These are phyloP conservation scores for Pandemis corylana DNA, from an alignment of 2,888 invertebrate genomes.

Conservation along the genomic window DNA sequence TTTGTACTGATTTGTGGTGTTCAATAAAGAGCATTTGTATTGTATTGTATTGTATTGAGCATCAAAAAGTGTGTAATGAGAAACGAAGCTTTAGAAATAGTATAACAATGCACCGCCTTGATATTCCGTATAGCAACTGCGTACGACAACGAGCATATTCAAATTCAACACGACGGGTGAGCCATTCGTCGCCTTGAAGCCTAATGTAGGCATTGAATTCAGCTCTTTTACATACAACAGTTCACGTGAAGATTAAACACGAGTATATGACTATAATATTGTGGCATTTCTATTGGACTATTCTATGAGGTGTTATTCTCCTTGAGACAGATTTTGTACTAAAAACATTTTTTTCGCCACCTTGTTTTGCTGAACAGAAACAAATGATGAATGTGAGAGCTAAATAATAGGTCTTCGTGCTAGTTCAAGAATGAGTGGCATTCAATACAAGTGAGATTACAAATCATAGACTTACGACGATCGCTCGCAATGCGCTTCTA, in stretches of 20 bases:
- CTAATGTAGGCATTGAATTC: background rate
- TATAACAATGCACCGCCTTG: background rate
- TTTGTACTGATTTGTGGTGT: no score
- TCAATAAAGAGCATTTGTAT: no score
- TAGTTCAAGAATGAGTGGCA: no score
- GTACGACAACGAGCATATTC: background rate
- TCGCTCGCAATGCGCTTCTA: no score
- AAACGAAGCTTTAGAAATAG: background rate
- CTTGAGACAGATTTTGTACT: no score
- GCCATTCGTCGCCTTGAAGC: background rate
- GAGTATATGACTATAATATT: background rate
- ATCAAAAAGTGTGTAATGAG: background rate
- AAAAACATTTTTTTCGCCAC: no score
- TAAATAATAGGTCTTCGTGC: no score
- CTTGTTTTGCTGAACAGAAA: no score
- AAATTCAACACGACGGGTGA: slow-evolving; percentile 3
- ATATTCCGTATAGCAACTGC: background rate
- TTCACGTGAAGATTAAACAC: background rate
- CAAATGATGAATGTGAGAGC: no score
- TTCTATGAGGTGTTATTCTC: background rate
- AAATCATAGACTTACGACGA: no score
- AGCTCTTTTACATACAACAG: background rate
- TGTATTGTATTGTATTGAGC: no score
- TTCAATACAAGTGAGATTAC: no score
- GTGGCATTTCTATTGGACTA: background rate